These are phyloP conservation scores for Pseudomyrmex concolor DNA, from an alignment of 1,140 invertebrate species.

Conservation along the genomic window DNA sequence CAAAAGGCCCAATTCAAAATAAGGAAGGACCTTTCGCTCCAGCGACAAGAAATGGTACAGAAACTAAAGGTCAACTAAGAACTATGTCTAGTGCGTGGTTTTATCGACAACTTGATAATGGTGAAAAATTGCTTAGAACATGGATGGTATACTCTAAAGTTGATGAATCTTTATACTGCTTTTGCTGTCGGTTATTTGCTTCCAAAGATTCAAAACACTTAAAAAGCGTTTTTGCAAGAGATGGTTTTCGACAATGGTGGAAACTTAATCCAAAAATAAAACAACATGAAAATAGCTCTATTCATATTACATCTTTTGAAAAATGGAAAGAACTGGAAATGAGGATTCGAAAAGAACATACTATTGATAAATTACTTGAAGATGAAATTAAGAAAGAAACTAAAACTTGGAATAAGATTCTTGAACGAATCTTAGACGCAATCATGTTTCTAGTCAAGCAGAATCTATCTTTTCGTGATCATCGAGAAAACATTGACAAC, in stretches of 20 bases:
- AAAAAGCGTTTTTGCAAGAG: neutral
- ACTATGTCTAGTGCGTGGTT: neutral
- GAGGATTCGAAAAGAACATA: neutral
- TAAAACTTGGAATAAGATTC: neutral
- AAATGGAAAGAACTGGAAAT: neutral
- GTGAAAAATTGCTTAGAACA: neutral
- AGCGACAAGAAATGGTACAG: neutral
- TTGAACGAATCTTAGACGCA: conserved; percentile 1
- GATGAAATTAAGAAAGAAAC: conserved; percentile 3
- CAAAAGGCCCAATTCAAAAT: too few species aligned
- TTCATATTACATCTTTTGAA: neutral
- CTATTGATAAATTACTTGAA: neutral
- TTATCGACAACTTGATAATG: conserved; percentile 2
- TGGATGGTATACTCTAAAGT: conserved; percentile 1
- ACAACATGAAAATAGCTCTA: neutral
- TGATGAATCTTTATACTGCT: conserved; percentile 5
- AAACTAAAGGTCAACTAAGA: neutral
- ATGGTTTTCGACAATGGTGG: neutral
- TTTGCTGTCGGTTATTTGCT: neutral
- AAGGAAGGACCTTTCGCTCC: neutral
- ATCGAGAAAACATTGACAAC: neutral
- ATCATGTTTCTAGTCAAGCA: conserved; percentile 1
- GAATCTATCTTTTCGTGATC: neutral
- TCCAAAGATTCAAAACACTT: too few species aligned
- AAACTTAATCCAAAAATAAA: conserved; percentile 8